phyloP scores from a whole-genome alignment of 2,797 vertebrate species.

The Typhlichthys subterraneus region DNA sequence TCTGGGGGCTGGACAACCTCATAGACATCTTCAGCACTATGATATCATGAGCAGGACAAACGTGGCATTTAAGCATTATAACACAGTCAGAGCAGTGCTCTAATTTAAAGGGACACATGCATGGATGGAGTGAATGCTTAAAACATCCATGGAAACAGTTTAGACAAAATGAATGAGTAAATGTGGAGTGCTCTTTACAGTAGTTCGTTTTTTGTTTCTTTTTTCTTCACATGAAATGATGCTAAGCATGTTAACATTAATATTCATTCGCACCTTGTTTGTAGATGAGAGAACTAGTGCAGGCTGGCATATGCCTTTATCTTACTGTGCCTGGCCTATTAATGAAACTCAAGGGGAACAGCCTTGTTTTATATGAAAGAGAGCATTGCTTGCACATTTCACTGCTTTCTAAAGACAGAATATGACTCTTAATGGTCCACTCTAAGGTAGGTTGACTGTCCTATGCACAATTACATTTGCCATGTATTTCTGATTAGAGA shows the following conservation, averaged over 20 bases:
- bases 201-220: too few relatives aligned
- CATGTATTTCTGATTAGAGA: slow-evolving; percentile 43
- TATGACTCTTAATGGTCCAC: slow-evolving; percentile 1
- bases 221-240: too few relatives aligned
- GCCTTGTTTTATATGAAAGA: neutral
- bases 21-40: slow-evolving; percentile 76
- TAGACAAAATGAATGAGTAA: too few relatives aligned
- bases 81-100: slow-evolving; percentile 3
- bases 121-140: slow-evolving; percentile 6
- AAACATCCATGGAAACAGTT: neutral
- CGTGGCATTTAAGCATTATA: neutral
- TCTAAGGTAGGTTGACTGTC: neutral
- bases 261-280: neutral
- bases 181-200: too few relatives aligned
- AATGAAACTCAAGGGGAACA: slow-evolving; percentile 6
- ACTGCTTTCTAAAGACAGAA: neutral
- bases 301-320: slow-evolving; percentile 23
- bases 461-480: neutral
- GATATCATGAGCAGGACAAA: slow-evolving; percentile 42
- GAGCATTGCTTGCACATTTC: neutral
- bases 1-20: slow-evolving; percentile 90
- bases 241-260: too few relatives aligned
- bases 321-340: slow-evolving; percentile 9
- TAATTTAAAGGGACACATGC: slow-evolving; percentile 6
- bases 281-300: slow-evolving; percentile 1